Base-by-base conservation (phyloP, 2,888 invertebrate genomes). In the Laothoe populi region DNA sequence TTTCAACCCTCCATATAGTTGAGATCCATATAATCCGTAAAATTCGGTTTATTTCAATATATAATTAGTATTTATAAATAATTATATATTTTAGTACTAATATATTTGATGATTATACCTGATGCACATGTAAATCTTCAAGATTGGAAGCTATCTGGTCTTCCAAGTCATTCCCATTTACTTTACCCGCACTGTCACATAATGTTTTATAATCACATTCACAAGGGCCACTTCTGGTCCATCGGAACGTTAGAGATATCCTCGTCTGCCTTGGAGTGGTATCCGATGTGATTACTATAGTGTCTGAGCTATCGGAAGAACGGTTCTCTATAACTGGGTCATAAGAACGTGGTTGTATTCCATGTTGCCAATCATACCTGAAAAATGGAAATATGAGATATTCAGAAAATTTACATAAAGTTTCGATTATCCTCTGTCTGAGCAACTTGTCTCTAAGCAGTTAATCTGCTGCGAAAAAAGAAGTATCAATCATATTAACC, bases 221-320 rank as follows among this genome's bases (percentile, higher is more conserved):
- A 74, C 97, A 97, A 2, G 93, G 73, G 0, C 93, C 72, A 81
- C 87, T 65, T 64, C 89, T 68, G 26, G 92, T 79, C 92, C 95
- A 95, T 42, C 99, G 93, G 84, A 99, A 99, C 1, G 99, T 99
- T 57, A 98, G 95, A 0, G 99, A 99, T 59, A 96, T 94, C 64
- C 99, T 90, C 0, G 76, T 84, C 1, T 70, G 68, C 26, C 92
- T 75, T 0, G 70, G 69, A 0, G 65, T 65, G 0, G 80, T 83
- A 2, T 89, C 87, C 4, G 68, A 72, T 0, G 87, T 86, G 49
- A 90, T 75, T 0, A 90, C 79, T 71, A 74, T 81, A 0, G 75
- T 64, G 10, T 61, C 59, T 0, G 65, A 68, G 0, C 69, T 64
- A 35, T 70, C 65, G 21, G 66, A 48, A 0, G 93, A 89, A 4